Evolutionary conservation across 2,113 vertebrate genomes (phyloP).

Genomic region (Xerus inauris): DNA sequence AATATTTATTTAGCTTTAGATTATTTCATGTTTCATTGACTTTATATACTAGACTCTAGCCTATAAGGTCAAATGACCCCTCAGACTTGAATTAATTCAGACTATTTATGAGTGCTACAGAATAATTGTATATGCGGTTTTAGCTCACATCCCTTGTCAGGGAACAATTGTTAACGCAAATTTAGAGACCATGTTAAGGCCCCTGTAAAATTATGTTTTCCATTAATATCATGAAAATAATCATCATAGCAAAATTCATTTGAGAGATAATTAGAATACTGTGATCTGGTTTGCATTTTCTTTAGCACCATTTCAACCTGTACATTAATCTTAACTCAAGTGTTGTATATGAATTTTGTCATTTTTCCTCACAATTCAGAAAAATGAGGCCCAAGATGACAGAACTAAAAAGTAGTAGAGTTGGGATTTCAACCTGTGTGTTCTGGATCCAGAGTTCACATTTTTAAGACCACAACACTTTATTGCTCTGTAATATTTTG

Average conservation of each 20-base stretch:
- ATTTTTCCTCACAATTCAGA: neutral
- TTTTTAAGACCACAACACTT: neutral
- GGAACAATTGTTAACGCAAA: neutral
- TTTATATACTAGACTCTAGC: neutral
- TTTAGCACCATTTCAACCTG: neutral
- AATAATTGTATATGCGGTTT: slow-evolving; percentile 4
- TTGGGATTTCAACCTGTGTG: neutral
- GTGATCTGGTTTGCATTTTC: neutral
- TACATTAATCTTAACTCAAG: slow-evolving; percentile 26
- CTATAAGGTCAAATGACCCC: neutral
- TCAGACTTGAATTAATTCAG: slow-evolving; percentile 39
- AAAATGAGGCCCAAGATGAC: neutral
- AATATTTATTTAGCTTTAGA: neutral
- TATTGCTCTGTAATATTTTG: neutral
- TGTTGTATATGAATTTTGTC: neutral
- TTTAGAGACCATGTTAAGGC: neutral
- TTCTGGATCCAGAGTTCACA: neutral
- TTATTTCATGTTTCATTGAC: slow-evolving; percentile 20
- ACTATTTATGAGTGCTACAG: neutral
- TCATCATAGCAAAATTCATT: slow-evolving; percentile 8
- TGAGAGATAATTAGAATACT: neutral
- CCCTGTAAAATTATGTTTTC: slow-evolving; percentile 48
- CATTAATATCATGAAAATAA: slow-evolving; percentile 35
- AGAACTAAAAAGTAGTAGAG: neutral
- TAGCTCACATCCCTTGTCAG: neutral